Conservation (phyloP, 1,140 invertebrate genomes). For the Frieseomelitta varia region DNA sequence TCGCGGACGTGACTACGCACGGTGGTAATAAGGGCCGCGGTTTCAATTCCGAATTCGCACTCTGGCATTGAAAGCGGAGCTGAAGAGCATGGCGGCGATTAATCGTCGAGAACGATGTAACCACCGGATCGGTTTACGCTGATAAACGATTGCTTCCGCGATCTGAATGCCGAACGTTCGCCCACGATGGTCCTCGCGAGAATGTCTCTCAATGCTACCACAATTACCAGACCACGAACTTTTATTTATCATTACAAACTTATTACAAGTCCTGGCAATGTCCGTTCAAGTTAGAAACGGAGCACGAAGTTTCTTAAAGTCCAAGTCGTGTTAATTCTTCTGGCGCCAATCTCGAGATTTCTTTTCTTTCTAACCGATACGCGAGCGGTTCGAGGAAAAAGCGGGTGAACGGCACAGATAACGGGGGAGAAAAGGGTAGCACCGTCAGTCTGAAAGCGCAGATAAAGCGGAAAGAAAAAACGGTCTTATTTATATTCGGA, state of each 20-base stretch:
- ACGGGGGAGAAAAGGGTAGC: slow-evolving; percentile 31
- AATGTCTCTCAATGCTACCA: not conserved
- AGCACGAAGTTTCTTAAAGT: not conserved
- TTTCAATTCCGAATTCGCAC: slow-evolving; percentile 58
- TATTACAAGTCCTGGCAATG: not conserved
- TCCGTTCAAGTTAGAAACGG: not conserved
- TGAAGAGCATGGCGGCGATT: slow-evolving; percentile 5
- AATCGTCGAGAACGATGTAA: slow-evolving; percentile 36
- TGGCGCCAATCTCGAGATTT: slow-evolving; percentile 21
- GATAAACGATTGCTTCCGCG: slow-evolving; percentile 2
- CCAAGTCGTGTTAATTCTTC: slow-evolving; percentile 3
- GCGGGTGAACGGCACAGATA: slow-evolving; percentile 58
- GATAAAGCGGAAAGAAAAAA: slow-evolving; percentile 43
- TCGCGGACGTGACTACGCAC: slow-evolving; percentile 57
- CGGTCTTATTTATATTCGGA: slow-evolving; percentile 40
- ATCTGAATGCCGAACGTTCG: slow-evolving; percentile 7
- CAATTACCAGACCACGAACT: not conserved
- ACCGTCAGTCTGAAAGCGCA: not conserved
- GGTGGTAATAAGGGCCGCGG: slow-evolving; percentile 29
- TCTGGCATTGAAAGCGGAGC: slow-evolving; percentile 47
- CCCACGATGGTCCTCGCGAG: not conserved
- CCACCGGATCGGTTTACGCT: slow-evolving; percentile 37
- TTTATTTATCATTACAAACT: too few species aligned
- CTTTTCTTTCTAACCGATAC: slow-evolving; percentile 22
- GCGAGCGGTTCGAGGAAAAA: slow-evolving; percentile 50